A percentile compares a stretch with the other conserved stretches of the same genome.
phyloP scores from a whole-genome alignment of 2,888 invertebrate species.

The Buathra laborator region DNA sequence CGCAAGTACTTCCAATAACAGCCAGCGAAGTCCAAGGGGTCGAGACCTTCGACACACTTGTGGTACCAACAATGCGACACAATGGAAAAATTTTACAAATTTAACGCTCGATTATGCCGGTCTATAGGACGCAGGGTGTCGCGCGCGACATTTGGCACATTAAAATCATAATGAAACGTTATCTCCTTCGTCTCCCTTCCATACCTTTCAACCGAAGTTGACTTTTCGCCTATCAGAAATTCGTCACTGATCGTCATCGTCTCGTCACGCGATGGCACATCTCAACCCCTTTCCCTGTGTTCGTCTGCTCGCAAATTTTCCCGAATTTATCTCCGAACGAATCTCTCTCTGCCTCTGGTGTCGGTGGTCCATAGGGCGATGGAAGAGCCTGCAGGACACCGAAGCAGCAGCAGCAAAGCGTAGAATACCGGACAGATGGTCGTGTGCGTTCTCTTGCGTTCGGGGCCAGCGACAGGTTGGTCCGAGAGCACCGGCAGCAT shows the following conservation, averaged over 20 bases:
- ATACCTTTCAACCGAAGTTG: slow-evolving; percentile 59
- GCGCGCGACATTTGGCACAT: slow-evolving; percentile 81
- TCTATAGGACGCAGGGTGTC: slow-evolving; percentile 45
- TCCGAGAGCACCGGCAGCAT: slow-evolving; percentile 83
- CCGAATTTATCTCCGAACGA: slow-evolving; percentile 61
- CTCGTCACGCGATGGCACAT: slow-evolving; percentile 1
- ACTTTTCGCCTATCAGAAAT: slow-evolving; percentile 10
- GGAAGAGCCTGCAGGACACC: slow-evolving; percentile 40
- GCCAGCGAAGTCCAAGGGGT: slow-evolving; percentile 58
- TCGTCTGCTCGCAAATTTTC: slow-evolving; percentile 49
- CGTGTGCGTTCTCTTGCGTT: slow-evolving; percentile 72
- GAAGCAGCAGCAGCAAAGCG: neutral
- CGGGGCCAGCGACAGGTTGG: slow-evolving; percentile 83
- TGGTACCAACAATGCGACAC: slow-evolving; percentile 64
- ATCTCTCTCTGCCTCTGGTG: slow-evolving; percentile 54
- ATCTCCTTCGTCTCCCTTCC: slow-evolving; percentile 60
- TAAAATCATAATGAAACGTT: slow-evolving; percentile 79
- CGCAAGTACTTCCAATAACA: slow-evolving; percentile 1
- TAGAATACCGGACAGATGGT: slow-evolving; percentile 80
- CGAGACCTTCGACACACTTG: slow-evolving; percentile 51
- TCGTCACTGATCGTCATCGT: slow-evolving; percentile 47
- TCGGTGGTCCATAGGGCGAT: slow-evolving; percentile 18
- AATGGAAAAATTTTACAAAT: slow-evolving; percentile 83
- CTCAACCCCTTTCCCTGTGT: neutral
- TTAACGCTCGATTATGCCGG: slow-evolving; percentile 84